Conservation (phyloP, 2,797 vertebrate species). For the Tapirus indicus region DNA sequence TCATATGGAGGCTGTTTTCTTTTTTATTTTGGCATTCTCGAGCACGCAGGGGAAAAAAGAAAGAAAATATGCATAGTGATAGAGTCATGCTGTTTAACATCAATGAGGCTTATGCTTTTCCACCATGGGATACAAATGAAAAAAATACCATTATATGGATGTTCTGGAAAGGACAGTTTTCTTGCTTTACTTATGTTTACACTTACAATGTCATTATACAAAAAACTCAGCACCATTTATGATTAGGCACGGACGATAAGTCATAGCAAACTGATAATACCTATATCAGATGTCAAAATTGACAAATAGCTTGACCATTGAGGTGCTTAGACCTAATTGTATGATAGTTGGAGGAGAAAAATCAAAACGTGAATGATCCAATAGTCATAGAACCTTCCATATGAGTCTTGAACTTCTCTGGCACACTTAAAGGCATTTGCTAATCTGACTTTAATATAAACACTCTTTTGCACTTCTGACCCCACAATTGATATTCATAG, state of each 20-base stretch:
- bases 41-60: neutral
- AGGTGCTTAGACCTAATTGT: neutral
- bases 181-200: neutral
- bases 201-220: neutral
- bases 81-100: neutral
- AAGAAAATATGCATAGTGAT: neutral
- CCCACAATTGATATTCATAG: neutral
- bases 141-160: neutral
- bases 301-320: neutral
- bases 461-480: neutral
- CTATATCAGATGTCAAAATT: slow-evolving; percentile 3
- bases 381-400: neutral
- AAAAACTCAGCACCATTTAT: neutral
- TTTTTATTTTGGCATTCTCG: slow-evolving; percentile 44
- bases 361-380: neutral
- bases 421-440: neutral
- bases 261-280: neutral
- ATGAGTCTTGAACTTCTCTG: neutral
- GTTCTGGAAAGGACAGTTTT: neutral
- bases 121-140: neutral
- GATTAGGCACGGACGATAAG: neutral
- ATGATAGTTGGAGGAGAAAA: neutral
- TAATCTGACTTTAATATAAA: neutral
- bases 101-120: neutral
- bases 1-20: slow-evolving; percentile 29